A percentile compares a stretch with the other conserved stretches of the same genome.
Evolutionary conservation across 1,140 invertebrate species (phyloP).

Genomic region (Drosophila sp.): DNA sequence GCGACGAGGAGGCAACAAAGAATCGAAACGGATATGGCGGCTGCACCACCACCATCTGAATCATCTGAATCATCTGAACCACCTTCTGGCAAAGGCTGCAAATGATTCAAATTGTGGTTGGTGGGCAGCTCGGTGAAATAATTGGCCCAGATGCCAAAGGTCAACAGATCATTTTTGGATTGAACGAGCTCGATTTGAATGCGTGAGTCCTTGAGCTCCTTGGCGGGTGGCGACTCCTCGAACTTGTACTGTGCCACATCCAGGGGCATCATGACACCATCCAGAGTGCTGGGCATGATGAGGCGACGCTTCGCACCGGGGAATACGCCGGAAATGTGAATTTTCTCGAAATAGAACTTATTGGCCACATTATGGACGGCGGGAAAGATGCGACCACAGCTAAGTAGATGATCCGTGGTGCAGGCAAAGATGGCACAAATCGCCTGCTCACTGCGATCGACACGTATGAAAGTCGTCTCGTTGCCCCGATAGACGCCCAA

Average conservation of each 20-base stretch:
- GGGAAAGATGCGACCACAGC: conserved; percentile 74
- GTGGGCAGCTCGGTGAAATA: conserved; percentile 57
- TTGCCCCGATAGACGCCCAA: conserved; percentile 81
- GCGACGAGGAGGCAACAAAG: neutral
- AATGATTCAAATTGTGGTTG: conserved; percentile 63
- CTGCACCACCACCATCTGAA: too few relatives aligned
- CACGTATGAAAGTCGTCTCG: conserved; percentile 57
- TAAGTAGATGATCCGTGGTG: conserved; percentile 49
- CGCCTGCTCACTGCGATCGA: conserved; percentile 79
- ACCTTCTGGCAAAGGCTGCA: conserved; percentile 35
- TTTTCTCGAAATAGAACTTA: conserved; percentile 49
- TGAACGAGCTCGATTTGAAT: conserved; percentile 29
- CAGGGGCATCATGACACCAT: conserved; percentile 65
- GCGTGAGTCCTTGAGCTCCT: neutral
- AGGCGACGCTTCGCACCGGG: conserved; percentile 55
- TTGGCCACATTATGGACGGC: conserved; percentile 38
- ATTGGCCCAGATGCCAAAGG: conserved; percentile 79
- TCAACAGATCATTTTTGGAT: conserved; percentile 67
- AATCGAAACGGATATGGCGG: too few relatives aligned
- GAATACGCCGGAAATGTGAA: conserved; percentile 60
- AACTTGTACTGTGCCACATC: conserved; percentile 52
- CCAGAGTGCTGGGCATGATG: conserved; percentile 78
- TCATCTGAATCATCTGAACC: neutral
- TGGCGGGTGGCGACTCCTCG: conserved; percentile 38
- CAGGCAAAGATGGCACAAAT: conserved; percentile 85